Evolutionary conservation across 2,113 vertebrate genomes (phyloP).

Genomic region (Corvus hawaiiensis): DNA sequence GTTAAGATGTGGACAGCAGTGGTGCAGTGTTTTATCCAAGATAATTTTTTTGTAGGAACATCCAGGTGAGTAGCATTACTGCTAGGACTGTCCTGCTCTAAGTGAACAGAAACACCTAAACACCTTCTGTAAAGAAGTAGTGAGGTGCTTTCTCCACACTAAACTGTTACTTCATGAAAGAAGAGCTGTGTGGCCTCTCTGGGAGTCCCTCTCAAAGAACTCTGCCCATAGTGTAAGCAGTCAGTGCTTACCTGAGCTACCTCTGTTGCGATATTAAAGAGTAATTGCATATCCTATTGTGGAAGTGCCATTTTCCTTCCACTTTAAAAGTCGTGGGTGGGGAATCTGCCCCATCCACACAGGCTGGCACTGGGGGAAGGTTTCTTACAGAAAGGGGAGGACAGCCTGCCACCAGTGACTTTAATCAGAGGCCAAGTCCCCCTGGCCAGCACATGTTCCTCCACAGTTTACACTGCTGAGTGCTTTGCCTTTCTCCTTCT

Average conservation of each 20-base stretch:
- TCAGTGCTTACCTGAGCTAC: not conserved
- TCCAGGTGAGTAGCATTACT: not conserved
- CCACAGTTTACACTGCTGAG: fast-evolving
- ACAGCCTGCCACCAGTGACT: not conserved
- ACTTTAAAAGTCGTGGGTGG: not conserved
- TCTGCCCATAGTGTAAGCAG: not conserved
- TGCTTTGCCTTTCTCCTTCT: not conserved
- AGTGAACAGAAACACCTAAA: not conserved
- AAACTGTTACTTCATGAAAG: not conserved
- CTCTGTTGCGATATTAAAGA: not conserved
- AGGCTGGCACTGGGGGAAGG: not conserved
- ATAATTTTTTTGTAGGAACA: not conserved
- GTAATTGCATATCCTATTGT: not conserved
- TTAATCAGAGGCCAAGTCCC: not conserved
- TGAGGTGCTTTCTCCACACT: not conserved
- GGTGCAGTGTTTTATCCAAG: not conserved
- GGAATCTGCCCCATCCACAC: not conserved
- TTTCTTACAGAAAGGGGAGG: not conserved
- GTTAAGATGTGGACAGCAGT: not conserved
- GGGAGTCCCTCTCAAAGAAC: not conserved
- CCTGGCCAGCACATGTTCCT: not conserved
- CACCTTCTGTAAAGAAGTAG: not conserved
- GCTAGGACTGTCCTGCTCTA: not conserved
- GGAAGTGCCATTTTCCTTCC: not conserved
- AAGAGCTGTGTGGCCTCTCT: not conserved